phyloP scores from a whole-genome alignment of 2,797 vertebrate species.

The Muscicapa comitata region DNA sequence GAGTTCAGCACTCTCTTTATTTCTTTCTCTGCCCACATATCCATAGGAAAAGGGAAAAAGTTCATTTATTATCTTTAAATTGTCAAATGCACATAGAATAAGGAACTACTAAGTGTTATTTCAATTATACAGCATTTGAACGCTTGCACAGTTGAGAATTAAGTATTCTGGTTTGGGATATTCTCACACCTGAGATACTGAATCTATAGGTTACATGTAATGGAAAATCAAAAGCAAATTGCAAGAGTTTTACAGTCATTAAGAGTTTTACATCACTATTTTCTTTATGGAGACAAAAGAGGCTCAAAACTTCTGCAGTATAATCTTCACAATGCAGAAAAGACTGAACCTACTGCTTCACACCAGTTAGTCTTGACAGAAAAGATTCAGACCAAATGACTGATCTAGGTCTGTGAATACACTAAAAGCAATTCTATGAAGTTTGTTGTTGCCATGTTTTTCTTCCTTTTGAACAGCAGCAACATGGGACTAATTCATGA shows the following conservation, averaged over 20 bases:
- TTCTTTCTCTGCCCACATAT: background rate
- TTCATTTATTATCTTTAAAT: background rate
- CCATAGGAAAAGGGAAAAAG: background rate
- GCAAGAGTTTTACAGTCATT: background rate
- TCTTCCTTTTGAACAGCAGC: slow-evolving; percentile 50
- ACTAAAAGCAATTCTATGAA: background rate
- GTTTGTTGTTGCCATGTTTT: slow-evolving; percentile 56
- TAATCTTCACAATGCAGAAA: background rate
- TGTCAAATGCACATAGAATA: background rate
- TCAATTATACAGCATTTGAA: background rate
- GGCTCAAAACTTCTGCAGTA: background rate
- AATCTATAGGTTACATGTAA: background rate
- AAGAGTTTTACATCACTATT: background rate
- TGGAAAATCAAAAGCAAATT: background rate
- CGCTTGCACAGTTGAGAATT: background rate
- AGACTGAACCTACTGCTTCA: background rate
- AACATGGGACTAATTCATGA: slow-evolving; percentile 64
- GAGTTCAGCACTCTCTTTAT: background rate
- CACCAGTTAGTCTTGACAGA: background rate
- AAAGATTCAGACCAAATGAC: background rate
- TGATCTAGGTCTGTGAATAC: background rate
- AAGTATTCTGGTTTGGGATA: background rate
- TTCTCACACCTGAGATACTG: background rate
- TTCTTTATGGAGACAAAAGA: background rate
- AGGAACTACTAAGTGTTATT: background rate